A percentile compares a stretch with the other conserved stretches of the same genome.
These are phyloP conservation scores for Sepioteuthis lessoniana DNA, from an alignment of 2,888 invertebrate species.

Conservation along the genomic window DNA sequence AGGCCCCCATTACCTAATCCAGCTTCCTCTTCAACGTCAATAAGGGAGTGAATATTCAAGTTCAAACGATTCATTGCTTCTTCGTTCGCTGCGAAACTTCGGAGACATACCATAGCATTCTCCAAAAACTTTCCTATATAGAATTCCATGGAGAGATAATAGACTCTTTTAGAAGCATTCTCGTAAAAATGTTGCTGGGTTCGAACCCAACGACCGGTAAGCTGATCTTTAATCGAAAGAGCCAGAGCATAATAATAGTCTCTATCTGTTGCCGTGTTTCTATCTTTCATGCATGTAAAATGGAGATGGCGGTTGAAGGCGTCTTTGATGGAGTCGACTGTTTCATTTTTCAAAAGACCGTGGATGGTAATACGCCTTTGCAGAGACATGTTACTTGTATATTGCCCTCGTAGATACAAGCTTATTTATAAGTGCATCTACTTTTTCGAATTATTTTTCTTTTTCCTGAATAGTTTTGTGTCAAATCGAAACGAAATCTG, in stretches of 20 bases:
- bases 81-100: not conserved
- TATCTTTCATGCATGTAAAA: conserved; percentile 97
- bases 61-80: conserved; percentile 23
- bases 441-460: not conserved
- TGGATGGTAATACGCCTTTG: conserved; percentile 97
- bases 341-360: conserved; percentile 94
- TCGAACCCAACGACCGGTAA: conserved; percentile 97
- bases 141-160: conserved; percentile 47
- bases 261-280: conserved; percentile 95
- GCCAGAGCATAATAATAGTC: conserved; percentile 98
- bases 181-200: conserved; percentile 99
- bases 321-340: conserved; percentile 94
- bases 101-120: conserved; percentile 35
- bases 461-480: not conserved
- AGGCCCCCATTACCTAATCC: conserved; percentile 45
- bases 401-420: not conserved
- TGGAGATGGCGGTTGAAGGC: conserved; percentile 98
- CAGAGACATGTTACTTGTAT: not conserved
- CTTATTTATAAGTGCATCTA: not conserved
- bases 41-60: not conserved
- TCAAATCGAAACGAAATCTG: not conserved
- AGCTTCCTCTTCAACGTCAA: conserved; percentile 16
- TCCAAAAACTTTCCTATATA: conserved; percentile 39
- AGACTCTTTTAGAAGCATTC: conserved; percentile 85
- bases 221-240: conserved; percentile 95